These are phyloP conservation scores for Ectemnius continuus DNA, from an alignment of 2,888 invertebrate genomes.

Conservation along the genomic window DNA sequence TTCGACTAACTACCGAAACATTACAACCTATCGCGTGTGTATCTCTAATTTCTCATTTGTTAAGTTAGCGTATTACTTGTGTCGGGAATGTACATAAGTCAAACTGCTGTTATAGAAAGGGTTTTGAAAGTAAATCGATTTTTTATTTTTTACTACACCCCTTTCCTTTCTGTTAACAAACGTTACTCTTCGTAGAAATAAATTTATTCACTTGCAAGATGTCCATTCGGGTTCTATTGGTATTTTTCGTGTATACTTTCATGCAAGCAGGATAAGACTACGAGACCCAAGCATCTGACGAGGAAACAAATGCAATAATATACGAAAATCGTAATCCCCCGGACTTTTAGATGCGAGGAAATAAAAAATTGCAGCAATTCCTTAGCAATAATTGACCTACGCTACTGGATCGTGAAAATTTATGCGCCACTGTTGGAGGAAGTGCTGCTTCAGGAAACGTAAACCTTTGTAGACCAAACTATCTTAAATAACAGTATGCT, in stretches of 20 bases:
- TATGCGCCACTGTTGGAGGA: conserved; percentile 7
- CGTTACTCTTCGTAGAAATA: conserved; percentile 54
- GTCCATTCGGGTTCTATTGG: conserved; percentile 11
- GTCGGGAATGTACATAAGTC: conserved; percentile 36
- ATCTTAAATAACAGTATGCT: conserved; percentile 15
- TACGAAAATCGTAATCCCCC: too few relatives aligned
- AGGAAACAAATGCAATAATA: too few relatives aligned
- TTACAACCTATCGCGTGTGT: conserved; percentile 10
- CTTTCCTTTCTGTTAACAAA: conserved; percentile 41
- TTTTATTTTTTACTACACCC: conserved; percentile 51
- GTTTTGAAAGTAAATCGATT: conserved; percentile 34
- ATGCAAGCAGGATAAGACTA: conserved; percentile 7
- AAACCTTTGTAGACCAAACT: conserved; percentile 18
- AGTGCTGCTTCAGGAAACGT: conserved; percentile 21
- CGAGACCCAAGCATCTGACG: too few relatives aligned
- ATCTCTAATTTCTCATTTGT: conserved; percentile 17
- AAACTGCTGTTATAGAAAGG: conserved; percentile 16
- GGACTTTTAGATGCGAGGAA: background rate
- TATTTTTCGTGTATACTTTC: conserved; percentile 14
- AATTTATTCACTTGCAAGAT: conserved; percentile 35
- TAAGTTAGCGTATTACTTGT: conserved; percentile 29
- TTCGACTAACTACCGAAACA: too few relatives aligned
- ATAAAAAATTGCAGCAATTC: conserved; percentile 18
- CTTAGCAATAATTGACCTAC: conserved; percentile 16
- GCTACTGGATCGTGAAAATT: conserved; percentile 18